Conservation (phyloP, 2,888 invertebrate species). For the Serripes groenlandicus region DNA sequence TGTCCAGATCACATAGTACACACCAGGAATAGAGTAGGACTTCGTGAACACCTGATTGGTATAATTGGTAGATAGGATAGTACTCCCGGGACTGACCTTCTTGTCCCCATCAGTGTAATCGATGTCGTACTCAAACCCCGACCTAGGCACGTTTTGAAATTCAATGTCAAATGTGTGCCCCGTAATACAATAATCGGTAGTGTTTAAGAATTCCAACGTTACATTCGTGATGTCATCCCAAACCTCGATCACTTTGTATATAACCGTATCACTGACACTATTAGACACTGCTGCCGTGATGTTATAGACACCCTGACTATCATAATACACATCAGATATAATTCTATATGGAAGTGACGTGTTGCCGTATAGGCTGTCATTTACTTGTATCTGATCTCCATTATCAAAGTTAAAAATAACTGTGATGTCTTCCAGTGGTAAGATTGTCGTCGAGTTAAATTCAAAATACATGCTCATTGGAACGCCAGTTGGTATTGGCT, state of each 20-base stretch:
- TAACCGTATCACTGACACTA: slow-evolving; percentile 20
- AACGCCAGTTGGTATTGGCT: background rate
- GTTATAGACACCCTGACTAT: slow-evolving; percentile 53
- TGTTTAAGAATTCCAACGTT: background rate
- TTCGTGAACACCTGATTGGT: slow-evolving; percentile 25
- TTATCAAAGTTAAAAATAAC: slow-evolving; percentile 17
- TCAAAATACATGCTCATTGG: background rate
- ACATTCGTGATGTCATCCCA: slow-evolving; percentile 39
- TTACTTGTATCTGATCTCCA: background rate
- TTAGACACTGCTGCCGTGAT: slow-evolving; percentile 40
- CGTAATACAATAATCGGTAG: background rate
- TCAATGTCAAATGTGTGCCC: slow-evolving; percentile 4
- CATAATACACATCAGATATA: slow-evolving; percentile 25
- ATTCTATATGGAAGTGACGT: slow-evolving; percentile 6
- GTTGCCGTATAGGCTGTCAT: background rate
- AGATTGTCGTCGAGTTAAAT: background rate
- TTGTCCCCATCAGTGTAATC: slow-evolving; percentile 49
- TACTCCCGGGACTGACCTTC: slow-evolving; percentile 5
- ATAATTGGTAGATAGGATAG: slow-evolving; percentile 35
- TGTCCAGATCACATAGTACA: slow-evolving; percentile 38
- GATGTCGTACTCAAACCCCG: slow-evolving; percentile 61
- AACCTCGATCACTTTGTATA: slow-evolving; percentile 20
- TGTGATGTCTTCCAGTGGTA: background rate
- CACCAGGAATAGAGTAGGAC: slow-evolving; percentile 28
- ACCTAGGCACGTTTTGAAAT: slow-evolving; percentile 45